Evolutionary conservation across 2,113 vertebrate species (phyloP), one percentile per base, ranked within the genome.

Genomic region (Campylomormyrus tamandua): DNA sequence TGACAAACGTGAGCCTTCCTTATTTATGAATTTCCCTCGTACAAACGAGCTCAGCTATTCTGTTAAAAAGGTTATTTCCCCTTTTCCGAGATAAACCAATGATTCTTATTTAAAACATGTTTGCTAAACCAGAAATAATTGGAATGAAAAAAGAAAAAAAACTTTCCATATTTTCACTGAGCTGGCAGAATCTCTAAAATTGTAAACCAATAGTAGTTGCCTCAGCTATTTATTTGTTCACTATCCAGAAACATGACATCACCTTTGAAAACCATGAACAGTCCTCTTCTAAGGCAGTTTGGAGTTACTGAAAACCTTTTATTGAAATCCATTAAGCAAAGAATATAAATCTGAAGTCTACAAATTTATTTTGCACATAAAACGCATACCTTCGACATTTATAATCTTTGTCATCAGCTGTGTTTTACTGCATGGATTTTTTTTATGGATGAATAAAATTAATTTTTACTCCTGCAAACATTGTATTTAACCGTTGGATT

Each of bases 81-180:
- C 80, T 62, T 77, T 42, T 17, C 85, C 50, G 9, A 83, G 52
- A 52, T 89, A 89, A 93, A 90, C 90, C 49, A 86, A 27, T 84
- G 90, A 90, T 89, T 89, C 52, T 80, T 91, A 89, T 88, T 89
- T 90, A 88, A 89, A 80, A 87, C 87, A 89, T 42, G 31, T 91
- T 90, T 74, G 27, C 58, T 49, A 90, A 87, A 70, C 39, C 31
- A 83, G 86, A 88, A 91, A 89, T 48, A 11, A 88, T 48, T 42
- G 84, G 35, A 39, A 8, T 2, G 2, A 46, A 91, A 53, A 46
- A 53, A 3, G n/a, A 27, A 27, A 86, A 52, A 15, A 5, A 85
- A n/a, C 42, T 83, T 15, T 52, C 27, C 31, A 56, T 85, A 92
- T 56, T 70, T 83, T 80, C 70, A 48, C 48, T 45, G n/a, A 74